Conservation (phyloP, 2,113 vertebrate species). For the Odontophorus gujanensis region DNA sequence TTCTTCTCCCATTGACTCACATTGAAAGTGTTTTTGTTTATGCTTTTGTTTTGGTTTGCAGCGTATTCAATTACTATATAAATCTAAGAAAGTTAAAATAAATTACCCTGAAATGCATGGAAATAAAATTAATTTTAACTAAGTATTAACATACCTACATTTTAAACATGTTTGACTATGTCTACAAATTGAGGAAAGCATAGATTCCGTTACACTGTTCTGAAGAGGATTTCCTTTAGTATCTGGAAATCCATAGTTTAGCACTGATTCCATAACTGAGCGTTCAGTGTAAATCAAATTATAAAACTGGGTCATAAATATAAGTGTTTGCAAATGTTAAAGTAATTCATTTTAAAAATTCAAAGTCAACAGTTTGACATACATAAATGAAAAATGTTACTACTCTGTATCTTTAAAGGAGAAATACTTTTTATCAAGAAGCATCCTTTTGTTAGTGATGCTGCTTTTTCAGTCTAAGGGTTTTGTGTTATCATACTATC, state of each 20-base stretch:
- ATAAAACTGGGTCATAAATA: neutral
- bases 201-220: neutral
- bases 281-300: neutral
- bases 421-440: neutral
- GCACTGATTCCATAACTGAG: neutral
- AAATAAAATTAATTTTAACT: neutral
- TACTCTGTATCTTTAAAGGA: neutral
- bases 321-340: neutral
- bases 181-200: neutral
- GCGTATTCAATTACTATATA: neutral
- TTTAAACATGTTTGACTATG: neutral
- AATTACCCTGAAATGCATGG: neutral
- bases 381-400: neutral
- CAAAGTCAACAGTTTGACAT: neutral
- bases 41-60: neutral
- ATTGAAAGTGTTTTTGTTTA: neutral
- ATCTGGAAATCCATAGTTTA: neutral
- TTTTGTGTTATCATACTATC: neutral
- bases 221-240: neutral
- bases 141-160: neutral
- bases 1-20: neutral
- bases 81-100: neutral
- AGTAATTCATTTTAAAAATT: neutral
- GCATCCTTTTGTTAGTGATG: neutral
- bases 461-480: neutral